Percentiles rank a stretch among this genome's conserved stretches.
Evolutionary conservation across 2,888 invertebrate species (phyloP).

Genomic region (Exocentrus adspersus): DNA sequence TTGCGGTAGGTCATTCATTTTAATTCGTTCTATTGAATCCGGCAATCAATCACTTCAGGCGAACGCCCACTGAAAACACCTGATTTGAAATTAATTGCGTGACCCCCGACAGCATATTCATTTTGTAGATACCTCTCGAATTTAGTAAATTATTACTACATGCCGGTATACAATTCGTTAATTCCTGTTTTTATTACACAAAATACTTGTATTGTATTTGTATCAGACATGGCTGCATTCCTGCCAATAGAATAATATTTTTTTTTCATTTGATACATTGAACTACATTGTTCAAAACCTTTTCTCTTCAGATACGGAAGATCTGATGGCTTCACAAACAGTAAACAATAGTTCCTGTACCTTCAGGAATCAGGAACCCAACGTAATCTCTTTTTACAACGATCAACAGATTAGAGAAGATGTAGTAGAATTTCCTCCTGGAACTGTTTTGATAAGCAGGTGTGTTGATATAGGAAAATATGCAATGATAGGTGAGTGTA

Average conservation of each 20-base stretch:
- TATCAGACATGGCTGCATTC: no score
- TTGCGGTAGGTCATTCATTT: slow-evolving; percentile 71
- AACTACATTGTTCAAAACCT: no score
- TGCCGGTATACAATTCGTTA: no score
- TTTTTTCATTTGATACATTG: no score
- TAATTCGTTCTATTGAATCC: slow-evolving; percentile 5
- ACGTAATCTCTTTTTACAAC: slow-evolving; percentile 83
- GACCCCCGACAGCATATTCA: neutral
- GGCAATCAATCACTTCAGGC: slow-evolving; percentile 10
- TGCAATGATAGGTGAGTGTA: slow-evolving; percentile 68
- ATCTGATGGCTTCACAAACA: slow-evolving; percentile 53
- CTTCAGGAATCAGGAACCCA: slow-evolving; percentile 80
- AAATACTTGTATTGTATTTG: no score
- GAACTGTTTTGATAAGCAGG: slow-evolving; percentile 69
- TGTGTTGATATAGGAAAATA: slow-evolving; percentile 90
- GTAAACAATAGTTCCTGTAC: slow-evolving; percentile 72
- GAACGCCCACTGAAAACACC: slow-evolving; percentile 6
- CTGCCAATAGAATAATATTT: no score
- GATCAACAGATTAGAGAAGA: slow-evolving; percentile 81
- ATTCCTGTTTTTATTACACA: no score
- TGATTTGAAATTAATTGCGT: slow-evolving; percentile 12
- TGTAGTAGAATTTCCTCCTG: slow-evolving; percentile 81
- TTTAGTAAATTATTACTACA: no score
- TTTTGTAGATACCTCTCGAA: neutral
- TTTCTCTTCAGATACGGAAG: slow-evolving; percentile 54